phyloP scores from a whole-genome alignment of 2,888 invertebrate species.

The Chamaedrilus cognettii region DNA sequence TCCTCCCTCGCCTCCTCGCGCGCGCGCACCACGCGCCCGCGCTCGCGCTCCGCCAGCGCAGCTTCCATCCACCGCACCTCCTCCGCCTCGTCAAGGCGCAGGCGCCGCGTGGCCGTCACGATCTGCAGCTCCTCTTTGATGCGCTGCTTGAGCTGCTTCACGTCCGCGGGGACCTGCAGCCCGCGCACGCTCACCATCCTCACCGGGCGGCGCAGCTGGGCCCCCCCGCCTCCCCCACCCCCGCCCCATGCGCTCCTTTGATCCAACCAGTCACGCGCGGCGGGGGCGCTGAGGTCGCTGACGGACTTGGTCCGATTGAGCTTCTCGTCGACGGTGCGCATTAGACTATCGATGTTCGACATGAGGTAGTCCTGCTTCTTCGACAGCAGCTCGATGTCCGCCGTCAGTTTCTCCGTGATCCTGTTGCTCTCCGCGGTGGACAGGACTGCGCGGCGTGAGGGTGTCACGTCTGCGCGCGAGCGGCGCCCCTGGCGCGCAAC shows the following conservation, averaged over 20 bases:
- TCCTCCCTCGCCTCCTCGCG: constrained; percentile 7
- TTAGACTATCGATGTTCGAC: constrained; percentile 1
- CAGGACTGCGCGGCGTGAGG: neutral
- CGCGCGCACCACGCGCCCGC: constrained; percentile 19
- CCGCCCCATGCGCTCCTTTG: neutral
- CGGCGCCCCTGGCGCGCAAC: neutral
- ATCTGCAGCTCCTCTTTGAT: constrained; percentile 62
- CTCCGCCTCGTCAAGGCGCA: constrained; percentile 60
- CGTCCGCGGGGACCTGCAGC: constrained; percentile 53
- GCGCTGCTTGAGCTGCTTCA: constrained; percentile 55
- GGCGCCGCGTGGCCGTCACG: constrained; percentile 57
- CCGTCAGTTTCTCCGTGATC: constrained; percentile 3
- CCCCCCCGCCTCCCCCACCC: neutral
- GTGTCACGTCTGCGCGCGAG: constrained; percentile 8
- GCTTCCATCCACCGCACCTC: constrained; percentile 56
- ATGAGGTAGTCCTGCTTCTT: constrained; percentile 2
- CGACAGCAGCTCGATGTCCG: constrained; percentile 7
- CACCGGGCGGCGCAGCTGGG: constrained; percentile 6
- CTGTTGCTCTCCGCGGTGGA: neutral
- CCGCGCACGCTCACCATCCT: constrained; percentile 50
- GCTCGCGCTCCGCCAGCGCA: constrained; percentile 36
- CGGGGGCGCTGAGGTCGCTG: neutral
- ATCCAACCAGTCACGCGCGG: neutral
- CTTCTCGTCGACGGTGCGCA: constrained; percentile 4
- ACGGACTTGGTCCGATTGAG: neutral